A percentile compares a stretch with the other conserved stretches of the same genome.
phyloP scores from a whole-genome alignment of 1,140 invertebrate genomes.

The Penaeus indicus region DNA sequence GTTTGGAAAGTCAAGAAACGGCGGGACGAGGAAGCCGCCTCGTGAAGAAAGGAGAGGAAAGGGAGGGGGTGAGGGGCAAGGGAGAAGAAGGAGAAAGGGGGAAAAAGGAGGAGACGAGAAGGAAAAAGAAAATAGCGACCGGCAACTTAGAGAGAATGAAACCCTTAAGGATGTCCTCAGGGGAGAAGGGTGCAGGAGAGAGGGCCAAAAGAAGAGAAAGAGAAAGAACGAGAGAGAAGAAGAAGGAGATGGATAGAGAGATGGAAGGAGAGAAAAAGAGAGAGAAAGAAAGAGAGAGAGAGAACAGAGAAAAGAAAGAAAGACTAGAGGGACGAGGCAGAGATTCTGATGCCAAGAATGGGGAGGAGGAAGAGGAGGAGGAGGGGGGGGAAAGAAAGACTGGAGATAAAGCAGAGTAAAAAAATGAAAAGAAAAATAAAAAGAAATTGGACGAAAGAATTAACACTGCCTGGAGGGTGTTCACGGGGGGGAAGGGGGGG shows the following conservation, averaged over 20 bases:
- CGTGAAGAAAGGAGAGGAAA: background rate
- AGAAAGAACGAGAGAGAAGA: slow-evolving; percentile 12
- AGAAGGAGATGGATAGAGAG: slow-evolving; percentile 9
- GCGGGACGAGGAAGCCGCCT: background rate
- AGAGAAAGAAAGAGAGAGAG: background rate
- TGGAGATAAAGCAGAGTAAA: background rate
- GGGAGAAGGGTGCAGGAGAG: background rate
- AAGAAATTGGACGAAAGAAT: background rate
- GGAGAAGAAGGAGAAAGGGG: background rate
- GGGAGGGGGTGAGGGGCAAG: background rate
- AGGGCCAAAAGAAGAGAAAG: background rate
- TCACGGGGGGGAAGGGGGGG: background rate
- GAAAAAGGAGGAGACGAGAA: background rate
- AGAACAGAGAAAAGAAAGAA: background rate
- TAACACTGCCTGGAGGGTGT: background rate
- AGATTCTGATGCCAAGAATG: too few species aligned
- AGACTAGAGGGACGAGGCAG: slow-evolving; percentile 6
- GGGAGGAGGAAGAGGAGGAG: background rate
- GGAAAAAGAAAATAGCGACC: slow-evolving; percentile 31
- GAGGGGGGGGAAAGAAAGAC: background rate
- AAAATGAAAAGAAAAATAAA: background rate
- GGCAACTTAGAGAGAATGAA: slow-evolving; percentile 45
- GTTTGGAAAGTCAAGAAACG: too few species aligned
- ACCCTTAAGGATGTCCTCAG: slow-evolving; percentile 26
- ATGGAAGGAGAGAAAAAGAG: too few species aligned